A percentile compares a stretch with the other conserved stretches of the same genome.
Conservation (phyloP, 2,113 vertebrate genomes). For the Alethe diademata region DNA sequence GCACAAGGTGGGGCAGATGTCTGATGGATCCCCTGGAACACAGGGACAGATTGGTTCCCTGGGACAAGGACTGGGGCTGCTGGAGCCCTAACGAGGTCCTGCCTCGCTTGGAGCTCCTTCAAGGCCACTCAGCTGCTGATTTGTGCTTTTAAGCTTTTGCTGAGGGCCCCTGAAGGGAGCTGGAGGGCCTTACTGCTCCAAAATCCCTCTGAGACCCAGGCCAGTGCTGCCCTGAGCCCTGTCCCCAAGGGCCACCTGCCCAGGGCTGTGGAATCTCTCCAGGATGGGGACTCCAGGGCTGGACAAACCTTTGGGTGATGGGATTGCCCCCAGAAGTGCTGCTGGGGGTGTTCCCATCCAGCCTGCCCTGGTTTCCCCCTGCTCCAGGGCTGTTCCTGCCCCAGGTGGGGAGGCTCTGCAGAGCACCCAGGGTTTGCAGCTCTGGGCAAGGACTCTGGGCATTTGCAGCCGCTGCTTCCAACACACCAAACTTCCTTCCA, state of each 20-base stretch:
- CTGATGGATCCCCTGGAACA: fast-evolving
- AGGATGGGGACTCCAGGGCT: background rate
- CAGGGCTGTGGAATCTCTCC: background rate
- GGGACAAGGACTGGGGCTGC: background rate
- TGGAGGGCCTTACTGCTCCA: background rate
- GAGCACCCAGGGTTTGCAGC: background rate
- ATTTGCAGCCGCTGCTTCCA: background rate
- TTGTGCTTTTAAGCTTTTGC: background rate
- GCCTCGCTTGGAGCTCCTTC: background rate
- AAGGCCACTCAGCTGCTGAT: background rate
- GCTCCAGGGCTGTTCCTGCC: background rate
- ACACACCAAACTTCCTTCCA: background rate
- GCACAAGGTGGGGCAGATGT: background rate
- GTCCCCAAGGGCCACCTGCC: background rate
- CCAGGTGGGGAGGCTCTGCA: background rate
- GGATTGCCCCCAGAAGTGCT: fast-evolving
- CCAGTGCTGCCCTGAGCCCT: background rate
- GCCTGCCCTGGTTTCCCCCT: background rate
- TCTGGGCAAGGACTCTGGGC: background rate
- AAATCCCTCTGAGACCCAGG: background rate
- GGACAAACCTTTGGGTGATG: background rate
- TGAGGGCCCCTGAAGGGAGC: background rate
- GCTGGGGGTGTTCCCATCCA: fast-evolving
- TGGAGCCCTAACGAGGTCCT: background rate
- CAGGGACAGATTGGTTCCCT: background rate